Conservation (phyloP, 2,797 vertebrate species). For the Poecilia picta region DNA sequence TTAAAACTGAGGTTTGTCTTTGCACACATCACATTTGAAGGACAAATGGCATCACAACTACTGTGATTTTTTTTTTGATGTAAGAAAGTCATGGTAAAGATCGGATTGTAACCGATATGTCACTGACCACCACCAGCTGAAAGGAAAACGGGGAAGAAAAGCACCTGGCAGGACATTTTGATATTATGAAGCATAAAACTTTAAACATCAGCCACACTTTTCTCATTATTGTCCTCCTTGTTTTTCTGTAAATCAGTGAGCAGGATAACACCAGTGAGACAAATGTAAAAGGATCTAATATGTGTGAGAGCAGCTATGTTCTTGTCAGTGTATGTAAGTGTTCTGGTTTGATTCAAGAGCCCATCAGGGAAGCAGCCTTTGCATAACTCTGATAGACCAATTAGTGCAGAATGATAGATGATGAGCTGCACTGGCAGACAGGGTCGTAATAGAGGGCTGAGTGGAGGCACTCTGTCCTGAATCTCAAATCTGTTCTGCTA, state of each 20-base stretch:
- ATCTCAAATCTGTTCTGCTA: constrained; percentile 54
- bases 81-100: neutral
- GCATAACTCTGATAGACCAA: constrained; percentile 71
- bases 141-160: neutral
- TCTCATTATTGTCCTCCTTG: neutral
- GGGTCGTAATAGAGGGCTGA: constrained; percentile 56
- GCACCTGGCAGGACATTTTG: neutral
- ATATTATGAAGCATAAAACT: neutral
- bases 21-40: neutral
- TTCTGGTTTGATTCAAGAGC: constrained; percentile 51
- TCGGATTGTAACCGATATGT: neutral
- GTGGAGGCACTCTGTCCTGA: constrained; percentile 53
- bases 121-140: neutral
- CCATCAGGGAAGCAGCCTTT: constrained; percentile 58
- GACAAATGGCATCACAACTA: neutral
- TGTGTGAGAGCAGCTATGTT: constrained; percentile 11
- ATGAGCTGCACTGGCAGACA: constrained; percentile 57
- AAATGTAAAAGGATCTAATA: constrained; percentile 23
- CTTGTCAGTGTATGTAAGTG: constrained; percentile 32
- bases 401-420: constrained; percentile 75
- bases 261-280: constrained; percentile 27
- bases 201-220: neutral
- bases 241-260: neutral
- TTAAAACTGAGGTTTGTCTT: neutral
- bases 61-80: neutral